phyloP scores from a whole-genome alignment of 1,140 invertebrate species.

The Achatina immaculata region DNA sequence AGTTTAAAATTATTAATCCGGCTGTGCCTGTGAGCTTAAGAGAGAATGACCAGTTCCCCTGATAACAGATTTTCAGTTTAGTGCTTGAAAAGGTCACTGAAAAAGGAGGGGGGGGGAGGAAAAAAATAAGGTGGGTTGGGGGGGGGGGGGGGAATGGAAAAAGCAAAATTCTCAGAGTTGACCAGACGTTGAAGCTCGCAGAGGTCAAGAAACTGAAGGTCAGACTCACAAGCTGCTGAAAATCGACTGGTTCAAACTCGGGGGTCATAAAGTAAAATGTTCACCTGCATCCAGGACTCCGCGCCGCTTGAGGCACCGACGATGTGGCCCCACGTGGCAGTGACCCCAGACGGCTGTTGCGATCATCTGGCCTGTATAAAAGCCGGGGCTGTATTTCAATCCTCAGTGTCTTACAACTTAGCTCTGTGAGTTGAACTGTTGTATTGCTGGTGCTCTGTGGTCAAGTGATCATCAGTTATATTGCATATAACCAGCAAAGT shows the following conservation, averaged over 20 bases:
- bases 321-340: too few species aligned
- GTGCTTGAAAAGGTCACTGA: neutral
- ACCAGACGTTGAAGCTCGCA: neutral
- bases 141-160: neutral
- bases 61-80: neutral
- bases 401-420: too few species aligned
- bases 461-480: too few species aligned
- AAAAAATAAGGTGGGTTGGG: neutral
- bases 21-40: constrained; percentile 23
- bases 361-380: neutral
- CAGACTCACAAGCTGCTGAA: neutral
- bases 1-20: constrained; percentile 30
- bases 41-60: neutral
- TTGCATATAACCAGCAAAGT: too few species aligned
- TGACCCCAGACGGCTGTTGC: neutral
- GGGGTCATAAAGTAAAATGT: neutral
- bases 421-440: too few species aligned
- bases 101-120: neutral
- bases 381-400: too few species aligned
- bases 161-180: neutral
- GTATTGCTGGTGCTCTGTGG: too few species aligned
- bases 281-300: too few species aligned
- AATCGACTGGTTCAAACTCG: neutral
- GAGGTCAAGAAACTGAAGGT: constrained; percentile 8
- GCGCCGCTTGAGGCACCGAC: too few species aligned